These are phyloP conservation scores for Spilosoma lubricipeda DNA, from an alignment of 2,888 invertebrate genomes.

Conservation along the genomic window DNA sequence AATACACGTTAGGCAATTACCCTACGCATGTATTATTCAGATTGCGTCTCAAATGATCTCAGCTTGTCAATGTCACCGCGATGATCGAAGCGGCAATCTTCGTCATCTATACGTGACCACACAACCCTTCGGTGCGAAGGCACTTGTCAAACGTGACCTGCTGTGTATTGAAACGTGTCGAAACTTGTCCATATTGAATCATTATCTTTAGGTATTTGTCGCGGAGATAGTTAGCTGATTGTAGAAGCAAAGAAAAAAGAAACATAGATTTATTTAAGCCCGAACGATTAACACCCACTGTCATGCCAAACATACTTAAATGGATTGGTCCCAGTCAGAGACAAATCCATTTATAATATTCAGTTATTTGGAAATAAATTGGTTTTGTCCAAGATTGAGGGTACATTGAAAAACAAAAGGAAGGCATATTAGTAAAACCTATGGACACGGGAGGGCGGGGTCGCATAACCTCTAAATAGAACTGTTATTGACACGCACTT, in stretches of 20 bases:
- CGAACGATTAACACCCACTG: not conserved
- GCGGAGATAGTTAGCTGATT: not conserved
- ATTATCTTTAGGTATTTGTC: slow-evolving; percentile 19
- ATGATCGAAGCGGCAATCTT: slow-evolving; percentile 25
- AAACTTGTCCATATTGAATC: slow-evolving; percentile 38
- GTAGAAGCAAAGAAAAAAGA: not conserved
- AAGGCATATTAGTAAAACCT: too few species aligned
- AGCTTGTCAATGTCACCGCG: slow-evolving; percentile 18
- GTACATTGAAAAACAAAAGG: too few species aligned
- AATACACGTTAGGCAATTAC: slow-evolving; percentile 1
- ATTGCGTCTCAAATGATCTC: slow-evolving; percentile 8
- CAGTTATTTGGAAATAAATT: too few species aligned
- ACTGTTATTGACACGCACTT: too few species aligned
- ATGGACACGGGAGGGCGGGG: too few species aligned
- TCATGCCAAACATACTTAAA: not conserved
- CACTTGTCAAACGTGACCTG: slow-evolving; percentile 39
- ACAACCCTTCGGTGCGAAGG: slow-evolving; percentile 14
- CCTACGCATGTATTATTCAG: slow-evolving; percentile 14
- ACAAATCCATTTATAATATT: too few species aligned
- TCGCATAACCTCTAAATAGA: too few species aligned
- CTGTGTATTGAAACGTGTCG: slow-evolving; percentile 25
- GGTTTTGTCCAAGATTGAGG: too few species aligned
- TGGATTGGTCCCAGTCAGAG: too few species aligned
- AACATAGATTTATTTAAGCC: not conserved
- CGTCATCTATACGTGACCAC: slow-evolving; percentile 43